These are phyloP conservation scores for Tokudaia tokunoshimensis DNA, from an alignment of 2,797 vertebrate species.

Conservation along the genomic window DNA sequence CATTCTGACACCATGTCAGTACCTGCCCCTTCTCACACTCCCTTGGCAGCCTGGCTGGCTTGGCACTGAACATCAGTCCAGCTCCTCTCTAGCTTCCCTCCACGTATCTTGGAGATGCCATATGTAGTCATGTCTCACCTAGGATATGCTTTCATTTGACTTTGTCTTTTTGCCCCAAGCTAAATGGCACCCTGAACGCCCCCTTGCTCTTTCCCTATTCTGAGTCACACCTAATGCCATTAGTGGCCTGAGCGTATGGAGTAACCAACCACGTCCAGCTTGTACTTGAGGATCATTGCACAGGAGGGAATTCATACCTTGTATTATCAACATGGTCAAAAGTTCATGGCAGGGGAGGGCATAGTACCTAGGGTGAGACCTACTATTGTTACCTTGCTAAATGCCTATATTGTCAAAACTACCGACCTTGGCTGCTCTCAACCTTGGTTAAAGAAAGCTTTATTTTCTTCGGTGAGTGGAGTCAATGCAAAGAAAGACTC, in stretches of 20 bases:
- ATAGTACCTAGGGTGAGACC: not conserved
- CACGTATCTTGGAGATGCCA: rapidly evolving
- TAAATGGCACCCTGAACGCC: not conserved
- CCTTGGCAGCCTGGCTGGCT: not conserved
- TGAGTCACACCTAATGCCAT: not conserved
- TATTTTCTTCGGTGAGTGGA: not conserved
- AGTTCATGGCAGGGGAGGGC: not conserved
- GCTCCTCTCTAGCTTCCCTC: rapidly evolving
- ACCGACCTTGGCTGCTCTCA: not conserved
- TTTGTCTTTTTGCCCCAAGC: not conserved
- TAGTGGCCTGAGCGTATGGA: not conserved
- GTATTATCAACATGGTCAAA: not conserved
- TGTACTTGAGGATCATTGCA: not conserved
- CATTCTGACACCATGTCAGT: not conserved
- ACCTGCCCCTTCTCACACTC: rapidly evolving
- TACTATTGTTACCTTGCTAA: not conserved
- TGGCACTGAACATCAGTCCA: rapidly evolving
- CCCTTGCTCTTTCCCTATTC: not conserved
- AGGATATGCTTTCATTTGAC: not conserved
- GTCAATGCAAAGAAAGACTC: not conserved
- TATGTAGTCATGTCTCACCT: rapidly evolving
- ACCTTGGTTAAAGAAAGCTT: not conserved
- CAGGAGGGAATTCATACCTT: not conserved
- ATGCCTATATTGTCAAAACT: not conserved
- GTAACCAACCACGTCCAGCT: not conserved